Base-by-base conservation (phyloP, 2,888 invertebrate species). In the Gonocerus acuteangulatus region DNA sequence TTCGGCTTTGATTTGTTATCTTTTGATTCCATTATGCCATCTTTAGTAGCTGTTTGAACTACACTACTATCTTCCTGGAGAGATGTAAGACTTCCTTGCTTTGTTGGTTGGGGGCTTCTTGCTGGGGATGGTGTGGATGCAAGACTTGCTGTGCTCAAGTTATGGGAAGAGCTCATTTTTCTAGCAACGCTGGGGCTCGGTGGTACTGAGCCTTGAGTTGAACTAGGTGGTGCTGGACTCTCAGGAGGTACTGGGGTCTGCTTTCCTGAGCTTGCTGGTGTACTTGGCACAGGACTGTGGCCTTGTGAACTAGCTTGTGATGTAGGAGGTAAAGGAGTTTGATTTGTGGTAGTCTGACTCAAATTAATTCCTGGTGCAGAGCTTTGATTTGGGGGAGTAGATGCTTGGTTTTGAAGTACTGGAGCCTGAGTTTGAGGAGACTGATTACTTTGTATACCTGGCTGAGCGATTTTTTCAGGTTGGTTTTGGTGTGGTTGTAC, bases 121-220 rank as follows among this genome's bases (percentile, higher is more conserved):
- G 44, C 23, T 21, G 39, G 39, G 13, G 60, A 49, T 13, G 60
- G 27, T 7, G 47, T 13, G 11, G 48, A 34, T 13, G 45, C 13
- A 2, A 54, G 32, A 27, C 32, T 51, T 19, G 44, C 22, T 15
- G 39, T 39, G n/a, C 39, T 39, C n/a, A 39, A 15, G 22, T 6
- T 36, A 15, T 22, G 39, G 6, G 18, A 19, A 15, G 54, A 3
- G 2, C 22, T 19, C 2, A 23, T 34, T 54, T 15, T 54, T 2
- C 54, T 39, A 13, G 54, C 6, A 21, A 34, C 22, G 42, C 36
- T 39, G 9, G 54, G 42, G 15, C 54, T 45, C 1, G 45, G 27
- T 15, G 48, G 60, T 11, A 54, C 54, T 11, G 54, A 34, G 36
- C 36, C 34, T 18, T 52, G 52, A 16, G 61, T 18, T 22, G 64